Base-by-base conservation (phyloP, 2,113 vertebrate species). In the Columba janthina region DNA sequence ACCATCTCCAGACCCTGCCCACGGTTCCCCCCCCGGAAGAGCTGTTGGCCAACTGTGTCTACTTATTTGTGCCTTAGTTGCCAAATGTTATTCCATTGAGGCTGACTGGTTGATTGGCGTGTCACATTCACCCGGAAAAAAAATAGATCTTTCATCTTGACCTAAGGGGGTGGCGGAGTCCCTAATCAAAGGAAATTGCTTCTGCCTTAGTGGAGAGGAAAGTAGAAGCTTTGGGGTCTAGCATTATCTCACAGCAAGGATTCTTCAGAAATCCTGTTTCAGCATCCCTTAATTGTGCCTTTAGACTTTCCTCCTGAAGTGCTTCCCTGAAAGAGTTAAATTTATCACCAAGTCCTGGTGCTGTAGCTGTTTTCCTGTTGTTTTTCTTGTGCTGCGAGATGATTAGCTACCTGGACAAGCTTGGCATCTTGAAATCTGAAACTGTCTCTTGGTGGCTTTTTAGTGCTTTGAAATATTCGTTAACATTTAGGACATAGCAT, bases 261-360 rank as follows among this genome's bases (percentile, higher is more conserved):
- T 75, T 54, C 57, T 42, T 42, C n/a, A 80, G 85, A 76, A 92
- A 65, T 44, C 65, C 36, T 76, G 15, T 70, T 94, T 93, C 81
- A 82, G 82, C 80, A 87, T 84, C 88, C 53, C 44, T 85, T 90
- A 91, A 94, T 82, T 90, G 29, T 82, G 74, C 69, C 88, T 89
- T 69, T 58, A 89, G 89, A 96, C 54, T 76, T 86, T 79, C 54
- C 51, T 71, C 85, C 84, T 92, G 56, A 92, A n/a, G 65, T 15
- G 22, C 58, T 92, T 89, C 81, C 82, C 90, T 92, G 88, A 74
- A 96, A 91, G 89, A 95, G 94, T 95, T 83, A 88, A 94, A 94
- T 94, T 69, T 80, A 91, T 88, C 91, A 84, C 75, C 69, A 32
- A 34, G 87, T 71, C 86, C 79, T 34, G 6, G 15, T 29, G 90